A percentile compares a stretch with the other conserved stretches of the same genome.
Evolutionary conservation across 2,888 invertebrate genomes (phyloP).

Genomic region (Candidula unifasciata): DNA sequence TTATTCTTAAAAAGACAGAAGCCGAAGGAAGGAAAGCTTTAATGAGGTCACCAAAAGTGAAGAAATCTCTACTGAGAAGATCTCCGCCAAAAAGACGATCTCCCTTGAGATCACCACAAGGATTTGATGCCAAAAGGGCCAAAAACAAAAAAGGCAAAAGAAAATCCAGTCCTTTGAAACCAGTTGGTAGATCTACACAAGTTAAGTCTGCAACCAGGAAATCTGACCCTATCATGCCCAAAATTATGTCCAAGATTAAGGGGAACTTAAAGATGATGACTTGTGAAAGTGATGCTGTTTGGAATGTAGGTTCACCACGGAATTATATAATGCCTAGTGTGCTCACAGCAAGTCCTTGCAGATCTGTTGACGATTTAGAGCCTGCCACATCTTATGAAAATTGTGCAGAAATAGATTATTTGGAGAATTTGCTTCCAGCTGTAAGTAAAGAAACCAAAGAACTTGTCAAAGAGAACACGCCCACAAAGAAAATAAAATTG

Average conservation of each 20-base stretch:
- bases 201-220: background rate
- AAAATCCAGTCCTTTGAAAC: conserved; percentile 2
- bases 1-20: background rate
- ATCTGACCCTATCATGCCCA: background rate
- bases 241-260: background rate
- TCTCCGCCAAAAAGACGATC: conserved; percentile 14
- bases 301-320: conserved; percentile 32
- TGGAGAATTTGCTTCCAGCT: conserved; percentile 14
- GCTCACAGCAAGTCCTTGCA: background rate
- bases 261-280: too few species aligned
- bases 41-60: conserved; percentile 13
- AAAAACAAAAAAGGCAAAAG: conserved; percentile 11
- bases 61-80: background rate
- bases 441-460: background rate
- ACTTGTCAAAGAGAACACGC: background rate
- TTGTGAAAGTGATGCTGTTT: conserved; percentile 2
- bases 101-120: background rate
- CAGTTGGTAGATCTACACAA: background rate
- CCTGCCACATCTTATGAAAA: conserved; percentile 46
- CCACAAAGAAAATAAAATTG: conserved; percentile 7
- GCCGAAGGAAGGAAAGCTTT: background rate
- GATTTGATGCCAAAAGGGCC: background rate
- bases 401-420: background rate
- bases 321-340: conserved; percentile 26
- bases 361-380: conserved; percentile 46